These are phyloP conservation scores for Torymus aiolomorphi DNA, from an alignment of 2,888 invertebrate species.

Conservation along the genomic window DNA sequence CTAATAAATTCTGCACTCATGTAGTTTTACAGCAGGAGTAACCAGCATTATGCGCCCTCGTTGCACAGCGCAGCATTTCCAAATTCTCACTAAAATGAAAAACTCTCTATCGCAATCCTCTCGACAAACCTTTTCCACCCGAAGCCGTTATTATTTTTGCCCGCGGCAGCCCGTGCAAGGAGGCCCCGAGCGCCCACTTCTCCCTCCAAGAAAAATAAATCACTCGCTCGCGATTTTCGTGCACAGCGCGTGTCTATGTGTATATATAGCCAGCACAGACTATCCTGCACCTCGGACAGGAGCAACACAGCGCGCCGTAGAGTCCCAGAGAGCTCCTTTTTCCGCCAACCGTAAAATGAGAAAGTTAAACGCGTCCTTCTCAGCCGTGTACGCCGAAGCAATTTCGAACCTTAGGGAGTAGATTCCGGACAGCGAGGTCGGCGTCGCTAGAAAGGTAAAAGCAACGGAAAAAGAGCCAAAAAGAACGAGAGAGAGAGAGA, in stretches of 20 bases:
- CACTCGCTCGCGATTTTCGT: conserved; percentile 29
- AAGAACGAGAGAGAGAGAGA: conserved; percentile 9
- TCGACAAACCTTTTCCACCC: no score
- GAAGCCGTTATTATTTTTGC: conserved; percentile 23
- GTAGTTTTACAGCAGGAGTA: no score
- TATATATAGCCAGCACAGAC: no score
- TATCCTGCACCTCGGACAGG: no score
- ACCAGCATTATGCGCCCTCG: no score
- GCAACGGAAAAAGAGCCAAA: not conserved
- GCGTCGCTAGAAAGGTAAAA: not conserved
- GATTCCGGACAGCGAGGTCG: not conserved
- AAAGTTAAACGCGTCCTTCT: conserved; percentile 55
- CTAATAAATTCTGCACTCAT: no score
- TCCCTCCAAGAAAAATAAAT: conserved; percentile 47
- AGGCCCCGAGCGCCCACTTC: not conserved
- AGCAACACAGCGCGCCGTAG: no score
- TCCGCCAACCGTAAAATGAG: conserved; percentile 57
- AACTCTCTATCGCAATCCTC: no score
- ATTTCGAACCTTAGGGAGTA: conserved; percentile 42
- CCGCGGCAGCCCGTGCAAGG: not conserved
- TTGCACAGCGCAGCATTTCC: no score
- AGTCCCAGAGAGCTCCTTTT: conserved; percentile 47
- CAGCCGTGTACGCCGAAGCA: conserved; percentile 38
- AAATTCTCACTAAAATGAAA: no score
- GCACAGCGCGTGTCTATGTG: no score